phyloP scores from a whole-genome alignment of 2,797 vertebrate species.

The Tapera naevia region DNA sequence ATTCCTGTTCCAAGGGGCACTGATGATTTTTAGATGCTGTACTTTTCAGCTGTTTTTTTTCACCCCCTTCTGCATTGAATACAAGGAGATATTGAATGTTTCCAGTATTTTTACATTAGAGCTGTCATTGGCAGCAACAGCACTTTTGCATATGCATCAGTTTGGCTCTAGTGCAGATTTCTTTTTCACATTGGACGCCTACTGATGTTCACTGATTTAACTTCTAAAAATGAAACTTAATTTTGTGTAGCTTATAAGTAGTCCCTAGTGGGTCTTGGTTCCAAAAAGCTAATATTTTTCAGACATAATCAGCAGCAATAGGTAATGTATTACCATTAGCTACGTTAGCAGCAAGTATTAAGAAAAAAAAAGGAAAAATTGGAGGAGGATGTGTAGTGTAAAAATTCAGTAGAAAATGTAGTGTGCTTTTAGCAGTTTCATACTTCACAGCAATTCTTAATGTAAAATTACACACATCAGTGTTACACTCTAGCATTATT shows the following conservation, averaged over 20 bases:
- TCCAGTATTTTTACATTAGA: constrained; percentile 62
- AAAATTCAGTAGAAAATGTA: constrained; percentile 48
- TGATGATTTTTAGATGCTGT: constrained; percentile 48
- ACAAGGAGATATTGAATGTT: constrained; percentile 36
- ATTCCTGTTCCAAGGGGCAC: constrained; percentile 38
- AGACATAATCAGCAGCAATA: constrained; percentile 74
- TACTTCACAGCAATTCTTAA: constrained; percentile 62
- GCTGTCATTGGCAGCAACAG: constrained; percentile 55
- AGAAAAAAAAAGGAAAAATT: constrained; percentile 55
- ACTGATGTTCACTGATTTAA: constrained; percentile 74
- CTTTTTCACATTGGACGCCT: constrained; percentile 63
- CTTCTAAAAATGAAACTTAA: constrained; percentile 77
- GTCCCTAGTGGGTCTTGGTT: constrained; percentile 65
- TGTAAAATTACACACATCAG: constrained; percentile 68
- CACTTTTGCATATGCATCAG: constrained; percentile 67
- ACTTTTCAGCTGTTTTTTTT: constrained; percentile 42
- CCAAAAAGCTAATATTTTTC: constrained; percentile 78
- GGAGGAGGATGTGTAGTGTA: constrained; percentile 1
- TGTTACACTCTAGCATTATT: constrained; percentile 56
- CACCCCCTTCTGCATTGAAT: constrained; percentile 7
- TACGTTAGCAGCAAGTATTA: constrained; percentile 61
- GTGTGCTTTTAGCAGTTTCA: constrained; percentile 49
- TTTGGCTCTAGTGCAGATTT: constrained; percentile 66
- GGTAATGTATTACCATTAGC: constrained; percentile 70
- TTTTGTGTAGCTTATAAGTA: constrained; percentile 76